Evolutionary conservation across 1,140 invertebrate species (phyloP).

Genomic region (Drosophila lini): DNA sequence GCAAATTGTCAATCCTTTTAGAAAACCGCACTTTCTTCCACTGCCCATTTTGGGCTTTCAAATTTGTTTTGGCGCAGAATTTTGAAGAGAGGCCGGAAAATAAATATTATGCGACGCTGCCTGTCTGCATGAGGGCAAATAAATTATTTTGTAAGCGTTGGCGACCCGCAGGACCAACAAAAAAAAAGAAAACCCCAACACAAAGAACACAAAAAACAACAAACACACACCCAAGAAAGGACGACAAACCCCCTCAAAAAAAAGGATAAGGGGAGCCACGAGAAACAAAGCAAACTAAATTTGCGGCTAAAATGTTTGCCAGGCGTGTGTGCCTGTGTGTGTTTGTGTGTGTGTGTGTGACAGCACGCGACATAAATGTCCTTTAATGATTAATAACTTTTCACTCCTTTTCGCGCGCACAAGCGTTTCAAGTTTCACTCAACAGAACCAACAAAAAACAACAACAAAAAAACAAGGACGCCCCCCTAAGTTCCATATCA

Average conservation of each 20-base stretch:
- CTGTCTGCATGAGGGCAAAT: slow-evolving; percentile 57
- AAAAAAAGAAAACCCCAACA: slow-evolving; percentile 15
- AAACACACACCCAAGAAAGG: slow-evolving; percentile 9
- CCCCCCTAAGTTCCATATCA: slow-evolving; percentile 32
- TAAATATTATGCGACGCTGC: slow-evolving; percentile 57
- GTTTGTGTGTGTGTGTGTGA: slow-evolving; percentile 32
- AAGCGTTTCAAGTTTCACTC: slow-evolving; percentile 72
- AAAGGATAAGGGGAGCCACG: neutral
- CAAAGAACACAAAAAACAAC: slow-evolving; percentile 28
- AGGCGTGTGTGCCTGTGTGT: slow-evolving; percentile 12
- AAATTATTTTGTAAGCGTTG: slow-evolving; percentile 50
- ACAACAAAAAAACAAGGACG: slow-evolving; percentile 21
- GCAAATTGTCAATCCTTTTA: slow-evolving; percentile 15
- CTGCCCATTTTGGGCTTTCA: slow-evolving; percentile 12
- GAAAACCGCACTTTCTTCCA: slow-evolving; percentile 1
- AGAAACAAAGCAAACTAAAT: slow-evolving; percentile 69
- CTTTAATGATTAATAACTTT: slow-evolving; percentile 79
- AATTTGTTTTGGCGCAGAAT: slow-evolving; percentile 16
- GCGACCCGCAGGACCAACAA: slow-evolving; percentile 8
- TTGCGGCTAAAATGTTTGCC: slow-evolving; percentile 50
- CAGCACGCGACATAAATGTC: slow-evolving; percentile 74
- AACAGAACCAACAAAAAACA: slow-evolving; percentile 37
- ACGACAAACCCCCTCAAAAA: slow-evolving; percentile 4
- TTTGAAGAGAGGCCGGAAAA: slow-evolving; percentile 20
- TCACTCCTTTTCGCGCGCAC: slow-evolving; percentile 69